Percentiles rank a stretch among this genome's conserved stretches.
Evolutionary conservation across 2,888 invertebrate species (phyloP).

Genomic region (Oscheius sp.): DNA sequence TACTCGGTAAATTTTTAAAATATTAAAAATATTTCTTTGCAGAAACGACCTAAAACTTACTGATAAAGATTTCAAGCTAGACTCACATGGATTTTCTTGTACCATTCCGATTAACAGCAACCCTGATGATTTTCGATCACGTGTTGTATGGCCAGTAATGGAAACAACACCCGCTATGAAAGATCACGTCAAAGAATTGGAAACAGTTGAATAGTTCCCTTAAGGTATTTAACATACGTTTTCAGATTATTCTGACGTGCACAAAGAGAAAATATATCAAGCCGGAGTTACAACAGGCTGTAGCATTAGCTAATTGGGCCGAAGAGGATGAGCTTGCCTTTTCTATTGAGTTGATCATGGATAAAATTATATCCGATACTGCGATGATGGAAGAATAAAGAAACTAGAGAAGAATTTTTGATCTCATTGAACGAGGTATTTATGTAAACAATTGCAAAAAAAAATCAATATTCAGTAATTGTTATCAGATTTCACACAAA

Average conservation of each 20-base stretch:
- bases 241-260: not conserved
- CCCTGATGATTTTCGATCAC: no score
- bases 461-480: not conserved
- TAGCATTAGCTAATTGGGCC: conserved; percentile 5
- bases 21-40: not conserved
- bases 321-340: not conserved
- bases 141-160: not conserved
- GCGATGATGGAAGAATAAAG: not conserved
- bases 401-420: no score
- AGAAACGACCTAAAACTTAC: no score
- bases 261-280: not conserved
- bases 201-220: not conserved
- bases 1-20: not conserved
- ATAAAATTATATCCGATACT: not conserved
- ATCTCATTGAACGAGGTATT: no score
- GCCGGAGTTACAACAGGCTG: conserved; percentile 4
- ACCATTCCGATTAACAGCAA: no score
- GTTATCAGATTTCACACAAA: not conserved
- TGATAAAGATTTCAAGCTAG: no score
- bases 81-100: no score
- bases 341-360: not conserved
- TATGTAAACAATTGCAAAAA: no score
- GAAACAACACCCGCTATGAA: not conserved
- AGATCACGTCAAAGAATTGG: not conserved
- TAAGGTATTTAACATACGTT: not conserved